These are phyloP conservation scores for Melanophora roralis DNA, from an alignment of 2,888 invertebrate genomes.

Conservation along the genomic window DNA sequence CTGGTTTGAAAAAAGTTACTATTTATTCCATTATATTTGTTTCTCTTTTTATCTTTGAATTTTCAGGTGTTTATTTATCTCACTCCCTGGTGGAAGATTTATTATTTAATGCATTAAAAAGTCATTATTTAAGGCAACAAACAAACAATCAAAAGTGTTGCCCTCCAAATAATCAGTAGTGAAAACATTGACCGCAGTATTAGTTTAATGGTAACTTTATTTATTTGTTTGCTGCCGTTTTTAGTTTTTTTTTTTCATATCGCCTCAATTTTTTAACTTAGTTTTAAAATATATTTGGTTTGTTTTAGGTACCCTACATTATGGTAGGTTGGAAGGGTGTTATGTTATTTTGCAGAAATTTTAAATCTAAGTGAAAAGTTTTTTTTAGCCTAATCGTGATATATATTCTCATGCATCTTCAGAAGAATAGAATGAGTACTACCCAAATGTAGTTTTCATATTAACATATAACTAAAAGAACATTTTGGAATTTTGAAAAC, in stretches of 20 bases:
- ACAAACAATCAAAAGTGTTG: not conserved
- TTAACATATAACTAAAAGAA: too few relatives aligned
- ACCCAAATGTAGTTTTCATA: too few relatives aligned
- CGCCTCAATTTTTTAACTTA: constrained; percentile 26
- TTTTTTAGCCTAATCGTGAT: too few relatives aligned
- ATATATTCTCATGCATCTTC: too few relatives aligned
- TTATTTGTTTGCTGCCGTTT: constrained; percentile 27
- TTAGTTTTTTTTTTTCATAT: constrained; percentile 9
- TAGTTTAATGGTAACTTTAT: constrained; percentile 24
- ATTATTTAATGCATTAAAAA: constrained; percentile 58
- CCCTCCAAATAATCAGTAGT: not conserved
- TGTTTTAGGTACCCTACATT: too few relatives aligned
- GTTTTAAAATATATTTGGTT: constrained; percentile 1
- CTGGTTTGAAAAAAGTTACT: not conserved
- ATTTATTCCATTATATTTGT: not conserved
- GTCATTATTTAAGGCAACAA: constrained; percentile 43
- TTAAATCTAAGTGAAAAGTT: too few relatives aligned
- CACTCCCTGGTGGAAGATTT: constrained; percentile 49
- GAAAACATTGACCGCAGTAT: not conserved
- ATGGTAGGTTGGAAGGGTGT: too few relatives aligned
- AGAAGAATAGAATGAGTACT: too few relatives aligned
- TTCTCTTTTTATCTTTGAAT: constrained; percentile 14
- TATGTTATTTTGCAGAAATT: too few relatives aligned
- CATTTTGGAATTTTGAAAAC: too few relatives aligned
- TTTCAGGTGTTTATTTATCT: constrained; percentile 52